A percentile compares a stretch with the other conserved stretches of the same genome.
phyloP scores from a whole-genome alignment of 2,888 invertebrate species.

The Ophion ellenae region DNA sequence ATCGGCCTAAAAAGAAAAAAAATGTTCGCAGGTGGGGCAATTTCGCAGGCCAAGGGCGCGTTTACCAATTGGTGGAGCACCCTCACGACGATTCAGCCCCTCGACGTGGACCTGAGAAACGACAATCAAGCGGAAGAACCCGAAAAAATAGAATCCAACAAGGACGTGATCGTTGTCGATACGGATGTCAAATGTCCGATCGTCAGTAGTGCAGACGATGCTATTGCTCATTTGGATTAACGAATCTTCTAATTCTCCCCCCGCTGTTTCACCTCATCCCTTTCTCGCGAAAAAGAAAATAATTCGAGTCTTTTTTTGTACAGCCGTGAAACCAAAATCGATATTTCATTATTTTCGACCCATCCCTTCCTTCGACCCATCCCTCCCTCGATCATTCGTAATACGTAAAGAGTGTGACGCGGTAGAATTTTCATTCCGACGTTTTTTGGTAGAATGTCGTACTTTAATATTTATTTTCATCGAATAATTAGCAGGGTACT shows the following conservation, averaged over 20 bases:
- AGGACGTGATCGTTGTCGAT: conserved; percentile 36
- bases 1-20: background rate
- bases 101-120: conserved; percentile 68
- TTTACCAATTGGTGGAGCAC: conserved; percentile 95
- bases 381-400: conserved; percentile 8
- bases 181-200: conserved; percentile 51
- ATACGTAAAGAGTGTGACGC: conserved; percentile 39
- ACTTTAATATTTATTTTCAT: conserved; percentile 35
- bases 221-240: conserved; percentile 59
- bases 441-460: background rate
- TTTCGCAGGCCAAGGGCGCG: conserved; percentile 94
- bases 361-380: background rate
- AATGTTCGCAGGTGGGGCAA: conserved; percentile 88
- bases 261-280: background rate
- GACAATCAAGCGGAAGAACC: conserved; percentile 63
- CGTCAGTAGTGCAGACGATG: conserved; percentile 40
- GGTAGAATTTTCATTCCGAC: background rate
- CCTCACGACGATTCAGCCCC: conserved; percentile 86
- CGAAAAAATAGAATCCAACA: conserved; percentile 49
- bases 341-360: conserved; percentile 35
- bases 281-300: background rate
- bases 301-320: conserved; percentile 42
- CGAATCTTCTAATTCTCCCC: background rate
- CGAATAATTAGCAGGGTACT: conserved; percentile 35
- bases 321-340: conserved; percentile 41